These are phyloP conservation scores for Cerastis rubricosa DNA, from an alignment of 2,888 invertebrate genomes.

Conservation along the genomic window DNA sequence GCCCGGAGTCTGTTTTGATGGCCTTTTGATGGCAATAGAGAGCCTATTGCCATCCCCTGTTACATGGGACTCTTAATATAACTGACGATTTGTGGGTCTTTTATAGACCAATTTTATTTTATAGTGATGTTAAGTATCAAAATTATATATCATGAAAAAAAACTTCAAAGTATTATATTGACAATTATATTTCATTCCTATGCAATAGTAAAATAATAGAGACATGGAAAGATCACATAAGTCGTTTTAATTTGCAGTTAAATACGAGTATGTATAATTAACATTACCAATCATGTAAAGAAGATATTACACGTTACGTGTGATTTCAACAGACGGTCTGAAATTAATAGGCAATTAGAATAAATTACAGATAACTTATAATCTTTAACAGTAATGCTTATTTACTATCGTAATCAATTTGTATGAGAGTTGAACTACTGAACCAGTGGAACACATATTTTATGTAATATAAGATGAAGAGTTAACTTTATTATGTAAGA, in stretches of 20 bases:
- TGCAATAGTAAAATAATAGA: not conserved
- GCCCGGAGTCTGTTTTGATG: too few species aligned
- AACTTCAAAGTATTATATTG: not conserved
- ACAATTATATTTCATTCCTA: not conserved
- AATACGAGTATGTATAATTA: not conserved
- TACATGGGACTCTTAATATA: too few species aligned
- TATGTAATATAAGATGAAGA: conserved; percentile 38
- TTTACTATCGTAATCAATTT: conserved; percentile 4
- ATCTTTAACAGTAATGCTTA: conserved; percentile 7
- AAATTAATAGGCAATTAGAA: conserved; percentile 21
- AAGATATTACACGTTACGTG: not conserved
- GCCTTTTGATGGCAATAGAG: too few species aligned
- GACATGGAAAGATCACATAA: not conserved
- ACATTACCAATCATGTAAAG: not conserved
- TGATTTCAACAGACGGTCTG: conserved; percentile 2
- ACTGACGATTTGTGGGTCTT: too few species aligned
- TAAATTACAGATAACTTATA: not conserved
- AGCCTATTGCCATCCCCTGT: too few species aligned
- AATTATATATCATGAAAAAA: too few species aligned
- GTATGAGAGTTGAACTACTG: conserved; percentile 22
- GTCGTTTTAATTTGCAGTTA: not conserved
- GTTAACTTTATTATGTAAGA: conserved; percentile 31
- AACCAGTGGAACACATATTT: conserved; percentile 23
- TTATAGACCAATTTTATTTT: too few species aligned
- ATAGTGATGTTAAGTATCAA: too few species aligned